Evolutionary conservation across 2,888 invertebrate genomes (phyloP).

Genomic region (Lasioglossum zephyrum): DNA sequence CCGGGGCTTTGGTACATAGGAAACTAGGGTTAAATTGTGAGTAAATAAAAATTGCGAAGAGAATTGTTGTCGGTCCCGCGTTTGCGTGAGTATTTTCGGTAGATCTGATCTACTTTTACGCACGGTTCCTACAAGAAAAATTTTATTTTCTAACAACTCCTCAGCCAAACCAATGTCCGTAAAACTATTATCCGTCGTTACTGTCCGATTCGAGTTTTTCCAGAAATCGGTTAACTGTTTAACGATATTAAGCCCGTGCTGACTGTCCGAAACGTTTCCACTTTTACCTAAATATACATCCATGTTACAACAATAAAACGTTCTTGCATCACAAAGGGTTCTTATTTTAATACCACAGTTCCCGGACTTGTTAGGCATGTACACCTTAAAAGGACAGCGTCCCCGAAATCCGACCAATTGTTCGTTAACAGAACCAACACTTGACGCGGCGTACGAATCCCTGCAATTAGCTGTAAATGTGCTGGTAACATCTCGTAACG

Average conservation of each 20-base stretch:
- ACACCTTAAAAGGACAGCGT: conserved; percentile 20
- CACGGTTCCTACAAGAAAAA: conserved; percentile 14
- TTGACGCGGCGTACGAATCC: conserved; percentile 24
- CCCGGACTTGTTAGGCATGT: conserved; percentile 20
- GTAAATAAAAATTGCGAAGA: conserved; percentile 27
- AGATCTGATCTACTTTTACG: conserved; percentile 6
- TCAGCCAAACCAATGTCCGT: conserved; percentile 19
- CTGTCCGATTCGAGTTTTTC: not conserved
- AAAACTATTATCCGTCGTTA: conserved; percentile 16
- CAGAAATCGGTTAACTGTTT: conserved; percentile 17
- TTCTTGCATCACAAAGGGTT: conserved; percentile 18
- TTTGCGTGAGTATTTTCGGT: not conserved
- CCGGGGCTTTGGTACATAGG: conserved; percentile 13
- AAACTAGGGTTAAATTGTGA: conserved; percentile 14
- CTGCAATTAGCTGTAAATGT: conserved; percentile 34
- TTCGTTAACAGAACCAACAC: conserved; percentile 25
- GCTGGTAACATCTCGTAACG: conserved; percentile 20
- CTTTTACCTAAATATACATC: conserved; percentile 25
- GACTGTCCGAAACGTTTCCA: not conserved
- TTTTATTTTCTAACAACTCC: conserved; percentile 5
- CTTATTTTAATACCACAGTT: conserved; percentile 26
- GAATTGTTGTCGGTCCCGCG: not conserved
- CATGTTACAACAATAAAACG: conserved; percentile 35
- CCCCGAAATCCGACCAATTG: conserved; percentile 36
- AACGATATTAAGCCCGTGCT: conserved; percentile 8